Conservation (phyloP, 1,140 invertebrate genomes). For the Ceratosolen fusciceps region DNA sequence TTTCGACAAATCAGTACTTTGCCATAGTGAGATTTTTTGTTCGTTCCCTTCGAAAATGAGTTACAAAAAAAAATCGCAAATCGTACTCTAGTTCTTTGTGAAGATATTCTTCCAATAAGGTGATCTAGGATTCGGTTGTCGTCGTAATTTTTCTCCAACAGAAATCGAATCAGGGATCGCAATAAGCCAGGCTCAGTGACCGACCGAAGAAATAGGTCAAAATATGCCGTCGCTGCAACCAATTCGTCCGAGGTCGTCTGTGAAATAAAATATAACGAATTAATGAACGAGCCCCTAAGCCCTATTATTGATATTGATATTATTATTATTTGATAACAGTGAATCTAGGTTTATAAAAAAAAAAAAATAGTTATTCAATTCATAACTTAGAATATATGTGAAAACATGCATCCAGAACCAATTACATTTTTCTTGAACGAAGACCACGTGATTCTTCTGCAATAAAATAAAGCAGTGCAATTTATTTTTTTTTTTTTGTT, state of each 20-base stretch:
- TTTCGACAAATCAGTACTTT: no score
- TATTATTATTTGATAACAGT: not conserved
- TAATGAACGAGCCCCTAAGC: not conserved
- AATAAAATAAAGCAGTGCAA: slow-evolving; percentile 16
- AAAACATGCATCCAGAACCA: slow-evolving; percentile 29
- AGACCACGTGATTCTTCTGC: not conserved
- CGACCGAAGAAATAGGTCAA: slow-evolving; percentile 89
- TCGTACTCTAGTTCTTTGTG: slow-evolving; percentile 77
- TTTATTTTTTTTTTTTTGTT: not conserved
- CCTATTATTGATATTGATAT: not conserved
- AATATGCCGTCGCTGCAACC: slow-evolving; percentile 91
- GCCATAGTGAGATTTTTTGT: no score
- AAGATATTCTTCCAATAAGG: slow-evolving; percentile 82
- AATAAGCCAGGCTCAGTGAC: slow-evolving; percentile 89
- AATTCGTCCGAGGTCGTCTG: slow-evolving; percentile 88
- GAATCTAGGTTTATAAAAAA: slow-evolving; percentile 10
- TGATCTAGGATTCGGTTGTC: slow-evolving; percentile 83
- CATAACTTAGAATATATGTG: not conserved
- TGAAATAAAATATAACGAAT: slow-evolving; percentile 43
- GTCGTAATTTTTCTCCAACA: slow-evolving; percentile 89
- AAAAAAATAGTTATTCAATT: not conserved
- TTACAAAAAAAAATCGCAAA: not conserved
- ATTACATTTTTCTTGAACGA: slow-evolving; percentile 5
- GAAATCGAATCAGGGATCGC: slow-evolving; percentile 86
- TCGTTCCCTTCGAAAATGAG: no score